Percentiles rank a stretch among this genome's conserved stretches.
These are phyloP conservation scores for Mamestra brassicae DNA, from an alignment of 2,888 invertebrate species.

Conservation along the genomic window DNA sequence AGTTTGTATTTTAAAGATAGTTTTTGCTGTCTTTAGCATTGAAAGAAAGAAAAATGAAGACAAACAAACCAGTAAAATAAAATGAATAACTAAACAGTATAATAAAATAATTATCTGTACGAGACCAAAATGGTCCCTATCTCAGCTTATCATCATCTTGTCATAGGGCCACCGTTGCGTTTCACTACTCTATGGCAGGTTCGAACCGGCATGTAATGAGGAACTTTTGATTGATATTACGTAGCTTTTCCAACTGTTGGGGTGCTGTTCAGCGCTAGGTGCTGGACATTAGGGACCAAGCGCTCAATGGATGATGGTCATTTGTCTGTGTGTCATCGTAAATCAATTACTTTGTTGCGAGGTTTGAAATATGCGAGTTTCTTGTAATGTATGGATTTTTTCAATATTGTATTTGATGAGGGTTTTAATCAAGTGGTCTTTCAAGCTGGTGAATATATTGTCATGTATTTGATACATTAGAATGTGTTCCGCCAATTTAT, in stretches of 20 bases:
- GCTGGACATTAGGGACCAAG: conserved; percentile 37
- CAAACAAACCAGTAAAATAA: too few relatives aligned
- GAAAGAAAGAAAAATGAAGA: too few relatives aligned
- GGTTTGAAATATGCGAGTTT: conserved; percentile 26
- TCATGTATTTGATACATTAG: background rate
- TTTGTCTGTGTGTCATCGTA: conserved; percentile 49
- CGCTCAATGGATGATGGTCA: conserved; percentile 38
- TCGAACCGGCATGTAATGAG: conserved; percentile 63
- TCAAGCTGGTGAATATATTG: background rate
- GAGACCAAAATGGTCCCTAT: too few relatives aligned
- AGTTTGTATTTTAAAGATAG: too few relatives aligned
- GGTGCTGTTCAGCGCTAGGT: conserved; percentile 25
- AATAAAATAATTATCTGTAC: too few relatives aligned
- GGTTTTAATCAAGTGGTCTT: background rate
- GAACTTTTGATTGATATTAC: conserved; percentile 67
- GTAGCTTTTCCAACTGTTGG: conserved; percentile 38
- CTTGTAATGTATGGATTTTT: conserved; percentile 8
- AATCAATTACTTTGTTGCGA: conserved; percentile 44
- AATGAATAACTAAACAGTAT: too few relatives aligned
- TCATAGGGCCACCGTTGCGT: background rate
- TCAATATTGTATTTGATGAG: background rate
- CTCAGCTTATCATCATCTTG: too few relatives aligned
- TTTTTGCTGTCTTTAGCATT: too few relatives aligned
- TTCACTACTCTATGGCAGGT: conserved; percentile 36
- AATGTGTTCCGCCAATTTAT: background rate